Evolutionary conservation across 2,113 vertebrate species (phyloP).

Genomic region (Sinocyclocheilus anshuiensis): DNA sequence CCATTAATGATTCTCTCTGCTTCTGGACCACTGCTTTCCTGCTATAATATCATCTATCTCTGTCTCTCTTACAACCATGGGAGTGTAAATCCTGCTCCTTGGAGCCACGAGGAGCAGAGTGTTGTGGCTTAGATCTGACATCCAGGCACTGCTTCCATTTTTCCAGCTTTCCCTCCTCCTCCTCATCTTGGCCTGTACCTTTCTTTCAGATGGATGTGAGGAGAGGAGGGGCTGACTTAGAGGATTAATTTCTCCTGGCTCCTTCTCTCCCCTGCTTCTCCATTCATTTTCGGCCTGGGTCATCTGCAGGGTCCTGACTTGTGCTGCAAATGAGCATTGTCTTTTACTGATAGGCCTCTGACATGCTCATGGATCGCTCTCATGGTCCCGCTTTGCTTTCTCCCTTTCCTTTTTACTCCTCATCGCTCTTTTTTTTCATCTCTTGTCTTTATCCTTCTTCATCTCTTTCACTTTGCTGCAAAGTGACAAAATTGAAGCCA

Average conservation of each 20-base stretch:
- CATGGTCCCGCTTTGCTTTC: background rate
- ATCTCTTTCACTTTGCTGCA: background rate
- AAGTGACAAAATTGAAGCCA: background rate
- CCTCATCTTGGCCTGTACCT: conserved; percentile 45
- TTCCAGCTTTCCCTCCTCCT: conserved; percentile 59
- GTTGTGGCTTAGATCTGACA: conserved; percentile 72
- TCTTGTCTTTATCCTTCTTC: background rate
- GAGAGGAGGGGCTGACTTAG: conserved; percentile 55
- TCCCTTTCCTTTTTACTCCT: background rate
- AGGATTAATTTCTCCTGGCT: conserved; percentile 59
- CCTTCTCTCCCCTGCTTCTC: conserved; percentile 30
- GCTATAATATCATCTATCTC: conserved; percentile 49
- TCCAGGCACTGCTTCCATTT: conserved; percentile 68
- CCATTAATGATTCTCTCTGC: conserved; percentile 54
- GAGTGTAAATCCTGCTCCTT: conserved; percentile 77
- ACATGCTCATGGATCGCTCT: background rate
- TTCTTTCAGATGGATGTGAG: conserved; percentile 38
- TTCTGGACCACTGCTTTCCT: background rate
- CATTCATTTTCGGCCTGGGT: conserved; percentile 41
- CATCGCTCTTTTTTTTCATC: background rate
- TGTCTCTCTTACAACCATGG: conserved; percentile 64
- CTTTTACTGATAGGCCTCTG: conserved; percentile 32
- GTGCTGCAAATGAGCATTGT: conserved; percentile 39
- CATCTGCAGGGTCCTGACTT: conserved; percentile 16
- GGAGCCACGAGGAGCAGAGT: conserved; percentile 74